phyloP scores from a whole-genome alignment of 2,888 invertebrate genomes.

The Drosophila hamatofila region DNA sequence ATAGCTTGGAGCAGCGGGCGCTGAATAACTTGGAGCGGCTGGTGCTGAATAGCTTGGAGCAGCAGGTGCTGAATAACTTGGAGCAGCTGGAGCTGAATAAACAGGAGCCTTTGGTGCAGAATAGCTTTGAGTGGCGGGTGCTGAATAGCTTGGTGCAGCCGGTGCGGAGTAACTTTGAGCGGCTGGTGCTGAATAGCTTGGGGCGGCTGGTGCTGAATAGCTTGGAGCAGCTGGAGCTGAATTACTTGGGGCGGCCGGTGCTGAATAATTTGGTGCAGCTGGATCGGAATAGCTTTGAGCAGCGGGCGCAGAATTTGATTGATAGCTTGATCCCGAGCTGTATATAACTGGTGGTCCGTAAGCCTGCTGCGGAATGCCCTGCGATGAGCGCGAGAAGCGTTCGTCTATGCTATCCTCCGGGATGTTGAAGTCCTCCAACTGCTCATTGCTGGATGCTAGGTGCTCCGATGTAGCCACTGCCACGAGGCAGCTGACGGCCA shows the following conservation, averaged over 20 bases:
- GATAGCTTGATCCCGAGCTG: conserved; percentile 53
- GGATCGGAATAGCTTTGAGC: conserved; percentile 32
- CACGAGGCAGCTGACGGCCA: conserved; percentile 41
- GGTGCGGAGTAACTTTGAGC: conserved; percentile 36
- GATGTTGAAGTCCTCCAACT: conserved; percentile 48
- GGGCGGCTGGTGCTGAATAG: conserved; percentile 19
- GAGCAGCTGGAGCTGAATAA: conserved; percentile 33
- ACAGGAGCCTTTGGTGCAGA: conserved; percentile 28
- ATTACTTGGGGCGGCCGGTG: conserved; percentile 8
- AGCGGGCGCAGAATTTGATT: conserved; percentile 25
- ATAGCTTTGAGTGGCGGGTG: conserved; percentile 19
- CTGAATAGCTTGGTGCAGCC: conserved; percentile 23
- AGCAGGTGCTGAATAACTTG: conserved; percentile 20
- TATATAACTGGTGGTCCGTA: conserved; percentile 60
- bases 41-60: conserved; percentile 26
- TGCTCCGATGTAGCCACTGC: conserved; percentile 18
- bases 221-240: conserved; percentile 23
- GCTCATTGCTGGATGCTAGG: conserved; percentile 24
- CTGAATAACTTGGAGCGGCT: conserved; percentile 18
- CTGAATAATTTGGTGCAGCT: conserved; percentile 7
- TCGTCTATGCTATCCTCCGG: conserved; percentile 41
- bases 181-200: conserved; percentile 52
- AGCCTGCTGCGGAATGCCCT: conserved; percentile 53
- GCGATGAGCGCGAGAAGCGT: conserved; percentile 41
- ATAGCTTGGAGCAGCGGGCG: conserved; percentile 10